These are phyloP conservation scores for Malurus melanocephalus DNA, from an alignment of 2,113 vertebrate genomes.

Conservation along the genomic window DNA sequence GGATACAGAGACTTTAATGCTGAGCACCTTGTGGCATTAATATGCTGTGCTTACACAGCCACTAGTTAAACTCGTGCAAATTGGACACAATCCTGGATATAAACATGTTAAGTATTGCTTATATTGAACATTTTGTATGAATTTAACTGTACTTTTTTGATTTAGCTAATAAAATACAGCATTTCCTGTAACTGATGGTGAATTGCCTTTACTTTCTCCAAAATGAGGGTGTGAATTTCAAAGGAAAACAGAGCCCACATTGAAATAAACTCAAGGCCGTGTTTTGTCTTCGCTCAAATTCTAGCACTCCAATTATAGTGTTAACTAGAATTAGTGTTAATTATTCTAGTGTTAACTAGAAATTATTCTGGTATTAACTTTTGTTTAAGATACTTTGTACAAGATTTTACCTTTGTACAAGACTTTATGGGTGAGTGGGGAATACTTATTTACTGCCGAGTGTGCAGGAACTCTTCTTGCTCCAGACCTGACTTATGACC, in stretches of 20 bases:
- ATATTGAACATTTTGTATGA: not conserved
- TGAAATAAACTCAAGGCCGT: not conserved
- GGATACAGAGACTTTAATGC: not conserved
- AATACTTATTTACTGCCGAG: not conserved
- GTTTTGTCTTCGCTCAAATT: not conserved
- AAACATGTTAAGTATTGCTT: not conserved
- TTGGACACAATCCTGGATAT: not conserved
- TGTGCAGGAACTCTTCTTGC: not conserved
- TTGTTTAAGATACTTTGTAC: not conserved
- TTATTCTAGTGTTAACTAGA: not conserved
- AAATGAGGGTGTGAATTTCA: not conserved
- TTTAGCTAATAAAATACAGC: slow-evolving; percentile 22
- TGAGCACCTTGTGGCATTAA: not conserved
- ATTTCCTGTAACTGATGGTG: not conserved
- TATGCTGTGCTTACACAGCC: not conserved
- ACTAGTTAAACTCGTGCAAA: not conserved
- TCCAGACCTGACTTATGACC: not conserved
- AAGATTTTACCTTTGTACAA: not conserved
- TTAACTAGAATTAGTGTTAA: not conserved
- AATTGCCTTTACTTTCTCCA: not conserved
- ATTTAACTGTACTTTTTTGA: not conserved
- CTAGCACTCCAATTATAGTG: not conserved
- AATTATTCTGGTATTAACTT: not conserved
- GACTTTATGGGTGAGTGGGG: accelerated
- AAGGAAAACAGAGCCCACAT: not conserved